Evolutionary conservation across 2,888 invertebrate genomes (phyloP), one percentile per base, ranked within the genome.

Genomic region (Ophioninae sp.): DNA sequence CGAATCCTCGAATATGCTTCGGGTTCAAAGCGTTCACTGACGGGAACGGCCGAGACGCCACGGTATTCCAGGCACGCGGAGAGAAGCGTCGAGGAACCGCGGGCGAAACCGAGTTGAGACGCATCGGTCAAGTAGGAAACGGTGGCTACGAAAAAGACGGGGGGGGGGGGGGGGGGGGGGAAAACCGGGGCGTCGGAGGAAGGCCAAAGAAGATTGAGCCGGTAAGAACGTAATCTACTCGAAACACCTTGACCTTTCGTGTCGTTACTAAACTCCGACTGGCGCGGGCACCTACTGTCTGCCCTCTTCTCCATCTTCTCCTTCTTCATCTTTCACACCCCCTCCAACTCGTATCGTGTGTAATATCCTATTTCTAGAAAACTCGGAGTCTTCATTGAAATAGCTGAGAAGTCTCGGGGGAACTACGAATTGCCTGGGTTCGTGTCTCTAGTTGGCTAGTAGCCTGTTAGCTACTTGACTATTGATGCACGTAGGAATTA

Each of bases 21-120:
- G 84, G 79, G 80, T 81, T 79, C n/a, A 79, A 82, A 71, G 73
- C 61, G 81, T 39, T 65, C 68, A 65, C 78, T 75, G 81, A 81
- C 83, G 30, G 30, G 30, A 83, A 81, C 79, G 81, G 79, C 79
- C 84, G 84, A 81, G 72, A 81, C 83, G 30, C 30, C 2, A 30
- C 85, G 88, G 89, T 88, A 89, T 89, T 89, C 88, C 81, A 88
- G 89, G 88, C 89, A 89, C 89, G 58, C 79, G 69, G 65, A 67
- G 63, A 61, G 73, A 69, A 63, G 72, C 69, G 69, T 68, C 78
- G 74, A 75, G 78, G 68, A 68, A 59, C 69, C 63, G 39, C 58
- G 67, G 58, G 39, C 67, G 59, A 37, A 63, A 71, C 68, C 41
- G 63, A 79, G 75, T 79, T 79, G 68, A 79, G 84, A 81, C 83